phyloP scores from a whole-genome alignment of 1,140 invertebrate genomes.

The Aphelenchoides avenae region DNA sequence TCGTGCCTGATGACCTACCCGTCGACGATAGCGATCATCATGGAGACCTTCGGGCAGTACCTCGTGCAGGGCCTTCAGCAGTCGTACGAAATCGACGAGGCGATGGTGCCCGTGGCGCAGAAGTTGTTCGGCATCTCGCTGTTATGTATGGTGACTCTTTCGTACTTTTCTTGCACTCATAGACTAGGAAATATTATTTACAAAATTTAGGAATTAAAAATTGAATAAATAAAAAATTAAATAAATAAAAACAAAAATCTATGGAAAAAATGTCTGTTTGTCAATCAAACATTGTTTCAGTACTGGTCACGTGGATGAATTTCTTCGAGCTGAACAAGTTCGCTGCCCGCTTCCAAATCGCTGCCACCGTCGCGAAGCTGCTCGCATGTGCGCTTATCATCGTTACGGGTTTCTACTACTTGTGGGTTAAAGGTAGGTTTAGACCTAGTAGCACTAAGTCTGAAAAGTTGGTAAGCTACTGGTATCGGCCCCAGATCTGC shows the following conservation, averaged over 20 bases:
- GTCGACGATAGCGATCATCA: constrained; percentile 43
- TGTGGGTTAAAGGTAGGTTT: constrained; percentile 47
- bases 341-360: constrained; percentile 55
- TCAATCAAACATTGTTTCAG: constrained; percentile 30
- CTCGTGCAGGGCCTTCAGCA: constrained; percentile 30
- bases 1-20: constrained; percentile 35
- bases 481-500: no score
- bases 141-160: constrained; percentile 54
- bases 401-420: constrained; percentile 55
- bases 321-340: constrained; percentile 56
- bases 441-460: no score
- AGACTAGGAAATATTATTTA: no score
- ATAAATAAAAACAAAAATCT: no score
- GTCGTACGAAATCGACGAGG: constrained; percentile 45
- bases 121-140: constrained; percentile 57
- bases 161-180: no score
- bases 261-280: no score
- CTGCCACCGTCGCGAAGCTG: constrained; percentile 54
- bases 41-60: constrained; percentile 46
- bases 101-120: constrained; percentile 40
- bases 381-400: constrained; percentile 54
- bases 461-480: no score
- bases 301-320: constrained; percentile 58
- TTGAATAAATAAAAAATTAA: no score
- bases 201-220: no score